phyloP scores from a whole-genome alignment of 2,113 vertebrate genomes.

The Progne subis region DNA sequence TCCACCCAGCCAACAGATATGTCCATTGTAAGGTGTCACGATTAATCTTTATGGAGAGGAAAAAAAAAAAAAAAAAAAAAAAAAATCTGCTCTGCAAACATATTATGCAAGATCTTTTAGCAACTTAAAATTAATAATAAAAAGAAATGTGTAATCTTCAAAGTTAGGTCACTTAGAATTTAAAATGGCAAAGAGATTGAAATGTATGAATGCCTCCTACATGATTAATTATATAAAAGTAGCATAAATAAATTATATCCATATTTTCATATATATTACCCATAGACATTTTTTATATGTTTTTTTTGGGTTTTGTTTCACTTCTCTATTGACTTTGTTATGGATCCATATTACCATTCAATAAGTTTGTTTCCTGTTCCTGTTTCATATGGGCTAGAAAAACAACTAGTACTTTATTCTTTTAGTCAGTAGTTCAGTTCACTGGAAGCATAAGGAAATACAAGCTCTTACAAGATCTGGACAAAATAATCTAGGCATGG shows the following conservation, averaged over 20 bases:
- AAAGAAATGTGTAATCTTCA: neutral
- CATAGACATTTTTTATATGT: neutral
- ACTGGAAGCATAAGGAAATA: neutral
- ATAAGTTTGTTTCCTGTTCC: neutral
- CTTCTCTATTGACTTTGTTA: neutral
- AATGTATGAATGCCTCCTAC: neutral
- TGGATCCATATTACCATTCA: neutral
- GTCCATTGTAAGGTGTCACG: neutral
- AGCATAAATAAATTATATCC: neutral
- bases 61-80: too few relatives aligned
- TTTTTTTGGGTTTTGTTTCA: neutral
- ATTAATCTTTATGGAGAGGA: neutral
- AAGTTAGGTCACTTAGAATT: neutral
- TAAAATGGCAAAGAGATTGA: neutral
- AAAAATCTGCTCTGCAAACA: neutral
- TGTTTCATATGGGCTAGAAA: neutral
- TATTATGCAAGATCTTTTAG: neutral
- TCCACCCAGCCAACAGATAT: neutral
- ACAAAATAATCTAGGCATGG: neutral
- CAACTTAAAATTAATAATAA: neutral
- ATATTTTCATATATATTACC: neutral
- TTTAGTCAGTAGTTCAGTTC: neutral
- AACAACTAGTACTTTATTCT: neutral
- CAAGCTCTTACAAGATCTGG: neutral
- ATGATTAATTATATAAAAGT: neutral